A percentile compares a stretch with the other conserved stretches of the same genome.
Conservation (phyloP, 1,140 invertebrate genomes). For the Papilio helenus region DNA sequence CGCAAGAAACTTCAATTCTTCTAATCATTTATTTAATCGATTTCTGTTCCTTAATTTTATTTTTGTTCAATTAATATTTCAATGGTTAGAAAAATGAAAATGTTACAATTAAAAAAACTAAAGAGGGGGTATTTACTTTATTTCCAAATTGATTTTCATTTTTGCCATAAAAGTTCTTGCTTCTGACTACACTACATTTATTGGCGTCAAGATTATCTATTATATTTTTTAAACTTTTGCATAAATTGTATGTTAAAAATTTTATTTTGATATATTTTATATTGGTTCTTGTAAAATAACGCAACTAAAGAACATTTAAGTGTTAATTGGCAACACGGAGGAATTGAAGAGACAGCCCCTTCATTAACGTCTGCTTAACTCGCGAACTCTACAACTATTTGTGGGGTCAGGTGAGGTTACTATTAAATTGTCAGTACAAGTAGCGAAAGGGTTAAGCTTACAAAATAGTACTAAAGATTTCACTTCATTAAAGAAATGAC, state of each 20-base stretch:
- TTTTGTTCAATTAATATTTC: background rate
- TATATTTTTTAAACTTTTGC: too few species aligned
- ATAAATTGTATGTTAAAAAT: background rate
- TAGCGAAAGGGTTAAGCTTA: background rate
- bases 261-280: background rate
- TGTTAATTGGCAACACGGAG: too few species aligned
- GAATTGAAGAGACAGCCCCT: background rate
- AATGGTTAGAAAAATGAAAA: too few species aligned
- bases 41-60: constrained; percentile 1
- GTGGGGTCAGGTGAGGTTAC: constrained; percentile 22
- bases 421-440: constrained; percentile 24
- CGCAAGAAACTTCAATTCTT: background rate
- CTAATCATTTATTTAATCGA: background rate
- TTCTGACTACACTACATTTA: too few species aligned
- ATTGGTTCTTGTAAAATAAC: background rate
- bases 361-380: constrained; percentile 18
- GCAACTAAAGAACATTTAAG: background rate
- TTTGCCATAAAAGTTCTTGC: too few species aligned
- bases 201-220: too few species aligned
- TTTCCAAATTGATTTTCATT: too few species aligned
- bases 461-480: background rate
- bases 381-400: constrained; percentile 21
- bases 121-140: too few species aligned
- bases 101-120: too few species aligned
- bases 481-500: background rate